Base-by-base conservation (phyloP, 2,888 invertebrate genomes). In the Brenthis daphne region DNA sequence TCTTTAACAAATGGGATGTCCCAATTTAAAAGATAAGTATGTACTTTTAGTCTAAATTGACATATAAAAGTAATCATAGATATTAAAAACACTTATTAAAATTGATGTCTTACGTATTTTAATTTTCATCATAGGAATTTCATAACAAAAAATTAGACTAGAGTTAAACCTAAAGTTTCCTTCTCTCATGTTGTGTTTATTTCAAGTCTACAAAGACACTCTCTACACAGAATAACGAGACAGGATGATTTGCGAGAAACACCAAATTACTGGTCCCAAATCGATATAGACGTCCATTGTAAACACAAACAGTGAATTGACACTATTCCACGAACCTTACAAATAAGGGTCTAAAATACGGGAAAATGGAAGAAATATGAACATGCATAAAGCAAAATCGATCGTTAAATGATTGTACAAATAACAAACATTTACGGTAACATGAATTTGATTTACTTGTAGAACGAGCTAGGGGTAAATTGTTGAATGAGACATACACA, bases 281-380 rank as follows among this genome's bases (percentile, higher is more conserved):
- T 55, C 65, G 65, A 70, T 61, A 71, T 70, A 68, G 70, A 70
- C 68, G 70, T 64, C 58, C 56, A 70, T 68, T 72, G 72, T 72
- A 72, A 70, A 72, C 66, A 72, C 68, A 68, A 72, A 70, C 66
- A 66, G 72, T 72, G 72, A 72, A 68, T 68, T 64, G 72, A 70
- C 72, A 72, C 66, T 68, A 70, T 72, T 65, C 33, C 20, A 69
- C 61, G 65, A 61, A 63, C 57, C 66, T 60, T 24, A 60, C 66
- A 60, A 69, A 66, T 64, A 48, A 57, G 64, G 64, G 58, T 53
- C 55, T 37, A 0, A 16, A 63, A 37, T 53, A 53, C 37, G 54
- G 60, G 58, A 16, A 55, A 48, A 57, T 16, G 37, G 16, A 50
- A 57, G 33, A 43, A 57, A 61, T 29, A 58, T 20, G 37, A 43